These are phyloP conservation scores for Salmo trutta DNA, from an alignment of 2,797 vertebrate genomes.

Conservation along the genomic window DNA sequence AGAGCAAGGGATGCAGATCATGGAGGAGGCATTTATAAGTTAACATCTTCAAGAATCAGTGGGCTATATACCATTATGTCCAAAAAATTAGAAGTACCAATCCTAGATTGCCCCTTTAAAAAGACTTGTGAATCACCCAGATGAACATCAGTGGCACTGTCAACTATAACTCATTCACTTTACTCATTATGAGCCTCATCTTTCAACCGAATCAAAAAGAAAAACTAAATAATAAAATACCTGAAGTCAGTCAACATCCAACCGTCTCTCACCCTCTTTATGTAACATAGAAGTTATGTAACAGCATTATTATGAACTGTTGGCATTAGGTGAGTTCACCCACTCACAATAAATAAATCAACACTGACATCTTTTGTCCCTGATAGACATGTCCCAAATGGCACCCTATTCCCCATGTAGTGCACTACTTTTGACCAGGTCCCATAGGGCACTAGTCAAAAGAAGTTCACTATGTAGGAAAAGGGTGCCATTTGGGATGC, in stretches of 20 bases:
- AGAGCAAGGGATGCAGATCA: not conserved
- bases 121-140: slow-evolving; percentile 61
- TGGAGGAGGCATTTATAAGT: not conserved
- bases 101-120: not conserved
- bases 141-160: slow-evolving; percentile 66
- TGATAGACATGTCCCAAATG: not conserved
- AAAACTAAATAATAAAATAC: slow-evolving; percentile 10
- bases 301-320: slow-evolving; percentile 30
- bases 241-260: not conserved
- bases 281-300: slow-evolving; percentile 21
- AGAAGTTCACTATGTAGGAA: not conserved
- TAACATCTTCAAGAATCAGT: not conserved
- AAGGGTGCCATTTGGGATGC: not conserved
- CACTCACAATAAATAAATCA: slow-evolving; percentile 61
- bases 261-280: not conserved
- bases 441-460: not conserved
- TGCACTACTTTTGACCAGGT: not conserved
- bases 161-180: slow-evolving; percentile 62
- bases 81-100: not conserved
- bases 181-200: slow-evolving; percentile 41
- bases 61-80: not conserved
- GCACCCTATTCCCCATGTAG: not conserved
- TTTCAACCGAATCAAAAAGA: slow-evolving; percentile 18
- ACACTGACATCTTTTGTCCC: slow-evolving; percentile 27
- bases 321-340: slow-evolving; percentile 51